phyloP scores from a whole-genome alignment of 2,113 vertebrate species.

The Panthera tigris region DNA sequence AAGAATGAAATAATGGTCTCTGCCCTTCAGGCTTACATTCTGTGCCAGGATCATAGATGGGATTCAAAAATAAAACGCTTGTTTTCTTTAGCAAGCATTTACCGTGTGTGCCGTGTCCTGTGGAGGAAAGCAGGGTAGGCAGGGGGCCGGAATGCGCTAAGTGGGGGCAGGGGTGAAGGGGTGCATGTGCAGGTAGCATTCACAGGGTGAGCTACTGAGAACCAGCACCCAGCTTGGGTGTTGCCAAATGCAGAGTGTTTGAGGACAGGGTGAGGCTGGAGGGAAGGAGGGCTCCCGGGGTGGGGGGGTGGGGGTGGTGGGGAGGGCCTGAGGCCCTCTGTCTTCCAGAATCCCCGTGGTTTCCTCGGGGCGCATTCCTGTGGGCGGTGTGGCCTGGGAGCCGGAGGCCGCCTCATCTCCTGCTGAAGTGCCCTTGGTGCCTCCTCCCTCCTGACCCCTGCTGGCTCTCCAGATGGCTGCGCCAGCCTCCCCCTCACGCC shows the following conservation, averaged over 20 bases:
- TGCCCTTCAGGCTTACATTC: neutral
- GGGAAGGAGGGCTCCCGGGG: too few species aligned
- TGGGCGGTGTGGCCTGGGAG: neutral
- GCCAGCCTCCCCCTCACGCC: neutral
- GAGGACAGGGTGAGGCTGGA: neutral
- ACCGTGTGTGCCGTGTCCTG: accelerated
- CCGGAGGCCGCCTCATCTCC: accelerated
- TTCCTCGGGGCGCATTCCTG: neutral
- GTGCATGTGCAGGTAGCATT: accelerated
- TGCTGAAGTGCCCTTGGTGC: neutral
- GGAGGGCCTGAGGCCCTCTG: neutral
- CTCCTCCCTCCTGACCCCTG: neutral
- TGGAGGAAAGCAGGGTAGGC: accelerated
- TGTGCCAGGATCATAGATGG: neutral
- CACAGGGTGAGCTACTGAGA: neutral
- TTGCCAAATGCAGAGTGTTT: accelerated
- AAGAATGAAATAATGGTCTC: neutral
- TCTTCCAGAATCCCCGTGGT: neutral
- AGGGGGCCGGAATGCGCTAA: accelerated
- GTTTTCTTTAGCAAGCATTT: neutral
- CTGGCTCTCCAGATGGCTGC: accelerated
- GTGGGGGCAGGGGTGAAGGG: neutral
- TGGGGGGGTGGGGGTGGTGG: accelerated
- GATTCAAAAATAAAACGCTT: accelerated
- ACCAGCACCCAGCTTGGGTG: accelerated